Evolutionary conservation across 1,140 invertebrate species (phyloP).

Genomic region (Achroia grisella): DNA sequence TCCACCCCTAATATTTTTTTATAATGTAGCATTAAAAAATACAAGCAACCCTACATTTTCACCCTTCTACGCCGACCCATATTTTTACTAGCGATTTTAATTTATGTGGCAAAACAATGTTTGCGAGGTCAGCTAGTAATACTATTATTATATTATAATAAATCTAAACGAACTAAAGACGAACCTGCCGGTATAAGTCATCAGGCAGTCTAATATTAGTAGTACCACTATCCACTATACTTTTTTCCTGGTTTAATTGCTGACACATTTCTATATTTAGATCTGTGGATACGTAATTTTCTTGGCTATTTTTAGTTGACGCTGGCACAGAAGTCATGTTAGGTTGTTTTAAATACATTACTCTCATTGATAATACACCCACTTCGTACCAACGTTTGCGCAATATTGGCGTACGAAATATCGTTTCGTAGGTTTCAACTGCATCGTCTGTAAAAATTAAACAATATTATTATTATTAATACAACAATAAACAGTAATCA

Average conservation of each 20-base stretch:
- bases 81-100: too few species aligned
- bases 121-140: too few species aligned
- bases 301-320: not conserved
- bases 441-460: slow-evolving; percentile 1
- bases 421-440: not conserved
- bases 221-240: slow-evolving; percentile 59
- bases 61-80: too few species aligned
- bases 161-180: not conserved
- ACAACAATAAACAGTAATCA: too few species aligned
- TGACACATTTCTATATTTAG: slow-evolving; percentile 34
- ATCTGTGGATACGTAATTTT: slow-evolving; percentile 8
- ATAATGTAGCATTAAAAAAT: too few species aligned
- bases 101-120: too few species aligned
- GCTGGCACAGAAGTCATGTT: too few species aligned
- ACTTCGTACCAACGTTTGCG: slow-evolving; percentile 58
- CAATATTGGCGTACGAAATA: slow-evolving; percentile 44
- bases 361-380: slow-evolving; percentile 38
- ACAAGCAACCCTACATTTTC: too few species aligned
- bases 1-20: too few species aligned
- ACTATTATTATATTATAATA: too few species aligned
- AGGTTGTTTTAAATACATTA: slow-evolving; percentile 8
- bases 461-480: not conserved
- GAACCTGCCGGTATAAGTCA: slow-evolving; percentile 42
- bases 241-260: slow-evolving; percentile 49
- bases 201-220: slow-evolving; percentile 58